phyloP scores from a whole-genome alignment of 1,140 invertebrate genomes.

The Lasaia peninsularis region DNA sequence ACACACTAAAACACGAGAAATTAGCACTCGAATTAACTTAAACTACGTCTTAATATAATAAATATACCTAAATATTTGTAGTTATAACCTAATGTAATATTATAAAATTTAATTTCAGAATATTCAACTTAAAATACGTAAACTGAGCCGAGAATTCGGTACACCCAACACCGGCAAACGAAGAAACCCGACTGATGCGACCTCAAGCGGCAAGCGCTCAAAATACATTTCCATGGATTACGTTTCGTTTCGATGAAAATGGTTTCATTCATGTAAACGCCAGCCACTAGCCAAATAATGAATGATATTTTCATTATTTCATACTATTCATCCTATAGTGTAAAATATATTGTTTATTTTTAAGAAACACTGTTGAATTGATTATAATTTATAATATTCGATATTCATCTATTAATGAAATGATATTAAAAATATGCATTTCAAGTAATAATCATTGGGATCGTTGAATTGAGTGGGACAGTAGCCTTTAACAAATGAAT shows the following conservation, averaged over 20 bases:
- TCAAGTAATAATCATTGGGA: too few relatives aligned
- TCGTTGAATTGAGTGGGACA: too few relatives aligned
- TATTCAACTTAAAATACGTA: constrained; percentile 52
- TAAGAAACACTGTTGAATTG: too few relatives aligned
- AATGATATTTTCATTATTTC: constrained; percentile 2
- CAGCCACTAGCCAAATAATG: constrained; percentile 14
- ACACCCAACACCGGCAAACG: constrained; percentile 61
- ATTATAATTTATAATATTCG: too few relatives aligned
- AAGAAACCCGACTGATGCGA: constrained; percentile 72
- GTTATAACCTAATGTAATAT: constrained; percentile 22
- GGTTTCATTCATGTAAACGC: constrained; percentile 43
- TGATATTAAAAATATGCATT: too few relatives aligned
- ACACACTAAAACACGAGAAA: constrained; percentile 47
- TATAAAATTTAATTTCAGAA: constrained; percentile 22
- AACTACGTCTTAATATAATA: neutral
- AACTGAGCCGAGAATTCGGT: constrained; percentile 51
- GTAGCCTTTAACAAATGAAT: too few relatives aligned
- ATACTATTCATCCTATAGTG: neutral
- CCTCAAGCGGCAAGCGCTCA: constrained; percentile 51
- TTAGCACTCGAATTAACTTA: constrained; percentile 27
- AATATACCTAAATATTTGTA: constrained; percentile 24
- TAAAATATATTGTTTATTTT: neutral
- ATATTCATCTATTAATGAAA: too few relatives aligned
- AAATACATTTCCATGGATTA: constrained; percentile 52
- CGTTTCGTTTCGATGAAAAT: constrained; percentile 49